phyloP scores from a whole-genome alignment of 1,140 invertebrate genomes.

The Heliconius eleuchia region DNA sequence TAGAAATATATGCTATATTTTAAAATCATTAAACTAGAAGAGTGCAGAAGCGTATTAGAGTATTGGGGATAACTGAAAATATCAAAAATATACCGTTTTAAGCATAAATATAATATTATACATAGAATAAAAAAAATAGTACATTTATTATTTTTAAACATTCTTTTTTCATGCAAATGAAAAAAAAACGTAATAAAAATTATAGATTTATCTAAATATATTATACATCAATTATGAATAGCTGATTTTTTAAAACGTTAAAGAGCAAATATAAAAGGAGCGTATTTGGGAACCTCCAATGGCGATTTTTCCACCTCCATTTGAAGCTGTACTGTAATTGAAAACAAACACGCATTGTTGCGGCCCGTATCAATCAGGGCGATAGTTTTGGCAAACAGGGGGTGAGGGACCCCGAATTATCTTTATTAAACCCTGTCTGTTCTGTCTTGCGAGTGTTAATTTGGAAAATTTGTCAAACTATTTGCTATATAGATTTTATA shows the following conservation, averaged over 20 bases:
- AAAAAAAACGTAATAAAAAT: no score
- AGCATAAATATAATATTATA: no score
- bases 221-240: not conserved
- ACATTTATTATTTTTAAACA: no score
- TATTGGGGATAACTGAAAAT: no score
- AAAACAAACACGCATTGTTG: constrained; percentile 73
- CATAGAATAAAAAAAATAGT: no score
- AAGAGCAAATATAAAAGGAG: not conserved
- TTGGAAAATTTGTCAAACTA: constrained; percentile 30
- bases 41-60: no score
- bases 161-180: no score
- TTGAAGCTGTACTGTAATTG: constrained; percentile 60
- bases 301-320: constrained; percentile 34
- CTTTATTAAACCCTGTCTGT: constrained; percentile 40
- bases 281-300: constrained; percentile 21
- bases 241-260: not conserved
- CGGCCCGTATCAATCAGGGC: constrained; percentile 69
- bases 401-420: constrained; percentile 36
- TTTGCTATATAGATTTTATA: not conserved
- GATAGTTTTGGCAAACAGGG: constrained; percentile 55
- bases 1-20: no score
- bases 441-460: constrained; percentile 38
- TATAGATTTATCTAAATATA: not conserved
- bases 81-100: no score
- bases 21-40: no score